Percentiles rank a stretch among this genome's conserved stretches.
These are phyloP conservation scores for Falco berigora DNA, from an alignment of 2,797 vertebrate species.

Conservation along the genomic window DNA sequence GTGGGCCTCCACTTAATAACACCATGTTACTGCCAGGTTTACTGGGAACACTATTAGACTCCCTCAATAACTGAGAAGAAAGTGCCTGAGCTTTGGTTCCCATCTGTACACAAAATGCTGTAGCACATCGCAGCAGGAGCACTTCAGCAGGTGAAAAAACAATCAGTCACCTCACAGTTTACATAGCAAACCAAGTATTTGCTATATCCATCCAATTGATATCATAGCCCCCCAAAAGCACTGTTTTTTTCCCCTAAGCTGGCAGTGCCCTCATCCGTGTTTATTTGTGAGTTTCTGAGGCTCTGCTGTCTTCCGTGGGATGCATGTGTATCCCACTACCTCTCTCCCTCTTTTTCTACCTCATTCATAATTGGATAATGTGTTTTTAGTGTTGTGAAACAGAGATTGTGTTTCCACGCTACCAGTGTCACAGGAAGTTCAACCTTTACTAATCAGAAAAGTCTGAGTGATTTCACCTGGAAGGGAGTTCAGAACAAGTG, in stretches of 20 bases:
- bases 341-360: neutral
- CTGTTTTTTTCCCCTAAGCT: neutral
- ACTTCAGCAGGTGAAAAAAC: neutral
- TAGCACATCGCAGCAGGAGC: neutral
- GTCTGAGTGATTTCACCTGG: neutral
- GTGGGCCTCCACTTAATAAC: neutral
- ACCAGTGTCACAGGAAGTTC: constrained; percentile 31
- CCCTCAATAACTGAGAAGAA: neutral
- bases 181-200: neutral
- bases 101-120: neutral
- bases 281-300: neutral
- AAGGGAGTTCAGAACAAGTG: constrained; percentile 18
- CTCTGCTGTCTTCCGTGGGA: neutral
- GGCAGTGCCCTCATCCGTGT: neutral
- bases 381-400: constrained; percentile 52
- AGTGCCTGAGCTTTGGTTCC: neutral
- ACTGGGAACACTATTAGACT: neutral
- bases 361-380: constrained; percentile 24
- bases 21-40: neutral
- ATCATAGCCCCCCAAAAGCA: neutral
- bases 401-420: neutral
- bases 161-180: neutral
- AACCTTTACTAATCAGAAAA: constrained; percentile 27
- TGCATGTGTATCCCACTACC: neutral
- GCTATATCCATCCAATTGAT: neutral